A percentile compares a stretch with the other conserved stretches of the same genome.
Conservation (phyloP, 2,888 invertebrate species). For the Cylindroiulus punctatus region DNA sequence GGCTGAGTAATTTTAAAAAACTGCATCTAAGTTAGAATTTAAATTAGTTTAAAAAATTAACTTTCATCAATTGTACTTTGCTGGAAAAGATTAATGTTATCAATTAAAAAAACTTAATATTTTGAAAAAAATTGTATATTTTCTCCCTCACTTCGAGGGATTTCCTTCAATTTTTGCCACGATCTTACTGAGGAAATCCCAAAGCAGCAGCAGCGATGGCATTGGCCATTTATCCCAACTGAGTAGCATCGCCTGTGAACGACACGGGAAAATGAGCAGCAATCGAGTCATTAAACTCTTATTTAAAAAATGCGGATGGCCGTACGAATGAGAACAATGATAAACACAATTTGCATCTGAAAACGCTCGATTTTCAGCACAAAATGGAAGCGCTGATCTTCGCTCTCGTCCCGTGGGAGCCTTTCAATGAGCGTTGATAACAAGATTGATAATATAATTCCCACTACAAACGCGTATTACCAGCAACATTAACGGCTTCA, state of each 20-base stretch:
- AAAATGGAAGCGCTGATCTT: background rate
- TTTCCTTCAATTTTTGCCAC: background rate
- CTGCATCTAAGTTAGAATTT: background rate
- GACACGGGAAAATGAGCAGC: conserved; percentile 28
- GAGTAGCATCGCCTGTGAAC: background rate
- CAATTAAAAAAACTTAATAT: background rate
- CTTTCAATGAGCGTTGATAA: background rate
- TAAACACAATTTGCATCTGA: background rate
- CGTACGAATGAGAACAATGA: background rate
- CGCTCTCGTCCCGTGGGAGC: background rate
- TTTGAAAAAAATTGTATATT: background rate
- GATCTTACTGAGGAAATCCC: background rate
- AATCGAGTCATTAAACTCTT: conserved; percentile 3
- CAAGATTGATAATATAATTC: background rate
- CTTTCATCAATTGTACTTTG: background rate
- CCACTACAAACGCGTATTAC: background rate
- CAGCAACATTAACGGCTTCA: background rate
- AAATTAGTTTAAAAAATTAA: background rate
- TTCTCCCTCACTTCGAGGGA: background rate
- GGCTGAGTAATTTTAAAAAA: background rate
- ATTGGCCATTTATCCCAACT: conserved; percentile 15
- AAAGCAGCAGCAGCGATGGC: background rate
- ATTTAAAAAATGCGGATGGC: background rate
- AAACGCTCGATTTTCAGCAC: background rate
- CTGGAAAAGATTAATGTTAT: background rate